phyloP scores from a whole-genome alignment of 2,797 vertebrate species.

The Amniataba percoides region DNA sequence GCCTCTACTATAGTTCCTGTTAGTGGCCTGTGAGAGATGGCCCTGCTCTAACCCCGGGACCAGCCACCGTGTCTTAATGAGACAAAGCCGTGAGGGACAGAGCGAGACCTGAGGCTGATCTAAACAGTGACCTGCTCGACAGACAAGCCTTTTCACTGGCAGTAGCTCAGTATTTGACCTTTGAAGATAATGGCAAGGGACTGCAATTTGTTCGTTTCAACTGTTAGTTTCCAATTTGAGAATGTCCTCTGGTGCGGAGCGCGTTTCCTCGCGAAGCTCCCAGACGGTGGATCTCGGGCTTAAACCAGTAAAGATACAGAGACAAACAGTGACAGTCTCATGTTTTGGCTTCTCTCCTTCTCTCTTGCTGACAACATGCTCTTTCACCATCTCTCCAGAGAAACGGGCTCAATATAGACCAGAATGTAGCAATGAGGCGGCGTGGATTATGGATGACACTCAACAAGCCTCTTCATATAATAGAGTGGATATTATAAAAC shows the following conservation, averaged over 20 bases:
- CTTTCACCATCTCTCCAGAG: constrained; percentile 31
- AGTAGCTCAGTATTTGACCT: constrained; percentile 44
- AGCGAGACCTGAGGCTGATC: constrained; percentile 35
- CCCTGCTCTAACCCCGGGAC: constrained; percentile 3
- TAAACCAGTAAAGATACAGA: constrained; percentile 8
- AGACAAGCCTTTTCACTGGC: constrained; percentile 31
- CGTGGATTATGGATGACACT: constrained; percentile 50
- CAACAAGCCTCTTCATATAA: not conserved
- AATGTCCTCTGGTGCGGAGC: constrained; percentile 10
- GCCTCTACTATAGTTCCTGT: not conserved
- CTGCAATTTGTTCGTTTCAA: constrained; percentile 29
- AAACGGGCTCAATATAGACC: constrained; percentile 16
- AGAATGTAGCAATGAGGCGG: constrained; percentile 27
- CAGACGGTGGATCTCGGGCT: not conserved
- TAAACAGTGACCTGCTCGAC: constrained; percentile 26
- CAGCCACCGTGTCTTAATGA: constrained; percentile 34
- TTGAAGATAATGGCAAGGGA: constrained; percentile 56
- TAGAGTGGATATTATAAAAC: constrained; percentile 1
- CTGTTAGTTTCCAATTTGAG: constrained; percentile 6
- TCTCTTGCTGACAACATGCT: constrained; percentile 27
- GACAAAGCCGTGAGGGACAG: constrained; percentile 28
- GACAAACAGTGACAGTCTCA: constrained; percentile 1
- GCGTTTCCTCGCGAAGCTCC: not conserved
- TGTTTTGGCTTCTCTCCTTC: constrained; percentile 18
- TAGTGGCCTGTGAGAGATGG: constrained; percentile 9